Base-by-base conservation (phyloP, 2,888 invertebrate genomes). In the Eupeodes latifasciatus region DNA sequence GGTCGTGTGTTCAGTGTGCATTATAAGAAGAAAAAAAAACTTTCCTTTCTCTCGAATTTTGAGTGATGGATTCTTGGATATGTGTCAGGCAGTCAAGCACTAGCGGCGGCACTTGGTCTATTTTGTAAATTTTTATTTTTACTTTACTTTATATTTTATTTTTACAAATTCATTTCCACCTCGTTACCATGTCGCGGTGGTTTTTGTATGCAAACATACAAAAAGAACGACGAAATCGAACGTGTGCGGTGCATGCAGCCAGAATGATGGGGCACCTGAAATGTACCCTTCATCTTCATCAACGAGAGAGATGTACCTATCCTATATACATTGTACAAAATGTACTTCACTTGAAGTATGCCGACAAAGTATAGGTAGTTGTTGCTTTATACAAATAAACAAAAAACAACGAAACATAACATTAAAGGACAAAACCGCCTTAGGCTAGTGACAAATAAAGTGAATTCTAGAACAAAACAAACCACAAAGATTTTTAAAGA, bases 361-460 rank as follows among this genome's bases (percentile, higher is more conserved):
- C 88, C 88, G 88, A 88, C 88, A 88, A 88, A 88, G 88, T 81
- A 40, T 81, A 40, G 40, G 40, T 40, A 40, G 40, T 40, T 61
- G 67, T 47, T 57, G 72, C 55, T 74, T 72, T 80, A 62, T 67
- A 77, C 72, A 80, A 80, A n/a, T 14, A 57, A 11, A 57, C 47
- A 53, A 16, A 53, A 53, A 53, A 19, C 10, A 14, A 53, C 1
- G 6, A 79, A 79, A 66, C 55, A n/a, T 9, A 77, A 81, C 86
- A 88, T 88, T 88, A 88, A 88, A 88, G 78, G 88, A 85, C 88
- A 81, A 59, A 67, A 85, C 85, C 88, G 85, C 88, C 77, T 75
- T 12, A 51, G 77, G 88, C 19, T 64, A 72, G 85, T 81, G 85
- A 88, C 88, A 88, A 88, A 27, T 27, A 27, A 88, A 88, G 59